Evolutionary conservation across 2,113 vertebrate species (phyloP).

Genomic region (Cynocephalus volans): DNA sequence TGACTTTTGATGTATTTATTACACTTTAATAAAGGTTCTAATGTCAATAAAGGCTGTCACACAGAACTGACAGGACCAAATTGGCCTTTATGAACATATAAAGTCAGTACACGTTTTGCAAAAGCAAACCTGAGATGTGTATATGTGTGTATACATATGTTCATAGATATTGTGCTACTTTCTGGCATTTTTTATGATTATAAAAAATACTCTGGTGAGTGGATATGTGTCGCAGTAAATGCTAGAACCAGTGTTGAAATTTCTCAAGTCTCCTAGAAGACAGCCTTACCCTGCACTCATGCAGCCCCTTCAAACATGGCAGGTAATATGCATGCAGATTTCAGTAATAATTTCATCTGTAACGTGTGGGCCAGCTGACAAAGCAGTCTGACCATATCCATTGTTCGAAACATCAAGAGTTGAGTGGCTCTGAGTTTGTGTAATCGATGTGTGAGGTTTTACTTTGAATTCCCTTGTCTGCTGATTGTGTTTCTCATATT

Average conservation of each 20-base stretch:
- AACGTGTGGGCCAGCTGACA: neutral
- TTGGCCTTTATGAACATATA: fast-evolving
- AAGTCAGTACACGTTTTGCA: neutral
- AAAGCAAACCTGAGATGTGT: neutral
- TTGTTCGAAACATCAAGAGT: too few relatives aligned
- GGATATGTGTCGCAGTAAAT: neutral
- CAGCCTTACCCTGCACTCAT: neutral
- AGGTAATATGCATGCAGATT: neutral
- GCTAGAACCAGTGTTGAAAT: neutral
- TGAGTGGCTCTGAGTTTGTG: neutral
- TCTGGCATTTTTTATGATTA: neutral
- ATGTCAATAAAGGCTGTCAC: neutral
- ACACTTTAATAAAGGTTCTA: neutral
- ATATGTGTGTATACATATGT: fast-evolving
- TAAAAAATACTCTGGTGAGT: neutral
- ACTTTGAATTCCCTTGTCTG: neutral
- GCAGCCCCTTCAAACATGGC: neutral
- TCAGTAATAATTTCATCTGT: neutral
- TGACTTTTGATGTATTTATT: neutral
- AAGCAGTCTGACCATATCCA: fast-evolving
- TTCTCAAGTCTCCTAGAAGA: neutral
- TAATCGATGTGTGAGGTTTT: fast-evolving
- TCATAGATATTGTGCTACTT: neutral
- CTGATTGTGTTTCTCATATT: neutral
- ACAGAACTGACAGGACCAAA: neutral